phyloP scores from a whole-genome alignment of 2,888 invertebrate species.

The Drosophila hamatofila region DNA sequence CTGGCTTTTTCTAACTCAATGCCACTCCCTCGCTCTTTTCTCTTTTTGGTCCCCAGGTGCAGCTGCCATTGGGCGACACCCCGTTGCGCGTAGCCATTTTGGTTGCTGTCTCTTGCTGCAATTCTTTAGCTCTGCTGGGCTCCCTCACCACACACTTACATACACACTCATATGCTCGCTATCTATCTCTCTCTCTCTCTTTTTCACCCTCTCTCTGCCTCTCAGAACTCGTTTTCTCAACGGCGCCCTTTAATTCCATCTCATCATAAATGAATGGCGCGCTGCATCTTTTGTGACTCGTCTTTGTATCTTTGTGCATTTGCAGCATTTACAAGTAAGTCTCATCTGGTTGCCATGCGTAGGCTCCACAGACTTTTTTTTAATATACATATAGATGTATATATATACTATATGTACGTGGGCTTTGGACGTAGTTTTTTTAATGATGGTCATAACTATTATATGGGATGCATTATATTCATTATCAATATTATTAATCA shows the following conservation, averaged over 20 bases:
- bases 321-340: slow-evolving; percentile 25
- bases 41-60: slow-evolving; percentile 13
- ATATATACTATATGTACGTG: not conserved
- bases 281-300: slow-evolving; percentile 42
- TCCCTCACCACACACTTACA: slow-evolving; percentile 9
- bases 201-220: slow-evolving; percentile 3
- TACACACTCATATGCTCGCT: not conserved
- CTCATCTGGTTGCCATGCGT: slow-evolving; percentile 46
- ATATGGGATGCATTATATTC: slow-evolving; percentile 14
- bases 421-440: slow-evolving; percentile 17
- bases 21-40: slow-evolving; percentile 30
- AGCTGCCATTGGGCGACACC: slow-evolving; percentile 60
- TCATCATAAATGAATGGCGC: slow-evolving; percentile 38
- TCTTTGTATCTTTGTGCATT: slow-evolving; percentile 31
- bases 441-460: slow-evolving; percentile 11
- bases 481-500: slow-evolving; percentile 12
- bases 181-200: not conserved
- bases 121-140: slow-evolving; percentile 36
- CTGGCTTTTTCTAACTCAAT: slow-evolving; percentile 13
- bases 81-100: slow-evolving; percentile 68
- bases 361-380: slow-evolving; percentile 25
- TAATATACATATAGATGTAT: not conserved
- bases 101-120: slow-evolving; percentile 35
- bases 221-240: slow-evolving; percentile 47
- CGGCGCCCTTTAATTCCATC: slow-evolving; percentile 42